Conservation (phyloP, 2,113 vertebrate species). For the Lipotes vexillifer region DNA sequence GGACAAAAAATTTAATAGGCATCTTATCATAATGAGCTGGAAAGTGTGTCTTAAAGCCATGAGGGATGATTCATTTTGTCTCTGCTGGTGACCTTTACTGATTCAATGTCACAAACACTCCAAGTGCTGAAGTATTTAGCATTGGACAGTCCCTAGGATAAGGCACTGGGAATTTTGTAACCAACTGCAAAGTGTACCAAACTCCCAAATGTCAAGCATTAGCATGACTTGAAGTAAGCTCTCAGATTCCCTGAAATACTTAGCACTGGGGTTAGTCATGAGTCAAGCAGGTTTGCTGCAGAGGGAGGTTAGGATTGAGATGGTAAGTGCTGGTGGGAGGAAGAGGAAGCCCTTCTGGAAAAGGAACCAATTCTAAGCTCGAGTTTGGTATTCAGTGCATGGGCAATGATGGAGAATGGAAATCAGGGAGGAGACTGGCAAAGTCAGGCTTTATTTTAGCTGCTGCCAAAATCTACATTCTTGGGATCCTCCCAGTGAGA, state of each 20-base stretch:
- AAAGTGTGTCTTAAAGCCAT: conserved; percentile 53
- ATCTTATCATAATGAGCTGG: conserved; percentile 62
- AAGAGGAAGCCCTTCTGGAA: background rate
- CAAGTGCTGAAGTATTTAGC: background rate
- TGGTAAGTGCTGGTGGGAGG: background rate
- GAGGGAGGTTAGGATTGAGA: background rate
- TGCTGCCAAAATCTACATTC: background rate
- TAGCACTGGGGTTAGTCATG: background rate
- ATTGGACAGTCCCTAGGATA: background rate
- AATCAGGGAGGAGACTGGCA: rapidly evolving
- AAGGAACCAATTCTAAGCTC: background rate
- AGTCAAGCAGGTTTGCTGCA: background rate
- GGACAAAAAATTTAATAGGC: conserved; percentile 15
- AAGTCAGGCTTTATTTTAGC: background rate
- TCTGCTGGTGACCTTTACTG: conserved; percentile 49
- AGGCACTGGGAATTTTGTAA: background rate
- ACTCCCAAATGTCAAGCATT: background rate
- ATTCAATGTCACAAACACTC: conserved; percentile 41
- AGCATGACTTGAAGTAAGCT: background rate
- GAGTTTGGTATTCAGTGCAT: background rate
- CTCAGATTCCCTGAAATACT: background rate
- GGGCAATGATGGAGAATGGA: too few species aligned
- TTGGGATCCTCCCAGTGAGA: background rate
- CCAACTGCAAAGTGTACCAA: background rate
- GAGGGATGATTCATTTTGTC: conserved; percentile 18